These are phyloP conservation scores for Xerus inauris DNA, from an alignment of 2,113 vertebrate species.

Conservation along the genomic window DNA sequence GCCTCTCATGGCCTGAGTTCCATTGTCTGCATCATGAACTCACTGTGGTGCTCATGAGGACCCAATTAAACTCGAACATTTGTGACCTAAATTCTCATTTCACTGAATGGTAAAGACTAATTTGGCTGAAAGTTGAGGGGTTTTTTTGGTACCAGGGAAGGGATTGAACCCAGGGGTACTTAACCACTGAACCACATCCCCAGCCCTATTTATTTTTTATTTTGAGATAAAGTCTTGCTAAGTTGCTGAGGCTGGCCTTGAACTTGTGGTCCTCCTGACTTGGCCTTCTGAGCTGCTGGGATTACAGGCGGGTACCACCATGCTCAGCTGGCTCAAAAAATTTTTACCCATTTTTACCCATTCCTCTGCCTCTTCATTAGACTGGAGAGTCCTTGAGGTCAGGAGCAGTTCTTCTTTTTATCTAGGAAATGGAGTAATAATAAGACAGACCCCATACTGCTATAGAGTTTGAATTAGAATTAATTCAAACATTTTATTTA, in stretches of 20 bases:
- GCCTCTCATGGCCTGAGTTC: neutral
- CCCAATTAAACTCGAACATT: neutral
- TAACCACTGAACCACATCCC: no score
- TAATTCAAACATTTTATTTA: no score
- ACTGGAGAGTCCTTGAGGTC: neutral
- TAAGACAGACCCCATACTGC: neutral
- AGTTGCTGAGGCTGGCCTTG: no score
- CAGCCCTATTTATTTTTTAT: no score
- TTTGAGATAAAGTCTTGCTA: no score
- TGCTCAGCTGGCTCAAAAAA: neutral
- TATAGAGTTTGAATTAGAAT: neutral
- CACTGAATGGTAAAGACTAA: neutral
- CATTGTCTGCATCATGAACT: neutral
- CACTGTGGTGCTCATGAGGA: neutral
- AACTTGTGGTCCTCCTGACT: no score
- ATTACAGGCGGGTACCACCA: no score
- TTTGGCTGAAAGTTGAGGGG: neutral
- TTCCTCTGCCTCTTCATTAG: neutral
- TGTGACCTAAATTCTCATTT: neutral
- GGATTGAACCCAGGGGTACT: no score
- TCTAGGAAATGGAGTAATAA: neutral
- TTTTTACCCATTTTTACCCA: no score
- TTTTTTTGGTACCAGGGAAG: neutral
- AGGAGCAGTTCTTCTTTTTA: neutral
- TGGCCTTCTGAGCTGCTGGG: no score